Evolutionary conservation across 2,113 vertebrate species (phyloP), one percentile per base, ranked within the genome.

Genomic region (Pachyramphus minor): DNA sequence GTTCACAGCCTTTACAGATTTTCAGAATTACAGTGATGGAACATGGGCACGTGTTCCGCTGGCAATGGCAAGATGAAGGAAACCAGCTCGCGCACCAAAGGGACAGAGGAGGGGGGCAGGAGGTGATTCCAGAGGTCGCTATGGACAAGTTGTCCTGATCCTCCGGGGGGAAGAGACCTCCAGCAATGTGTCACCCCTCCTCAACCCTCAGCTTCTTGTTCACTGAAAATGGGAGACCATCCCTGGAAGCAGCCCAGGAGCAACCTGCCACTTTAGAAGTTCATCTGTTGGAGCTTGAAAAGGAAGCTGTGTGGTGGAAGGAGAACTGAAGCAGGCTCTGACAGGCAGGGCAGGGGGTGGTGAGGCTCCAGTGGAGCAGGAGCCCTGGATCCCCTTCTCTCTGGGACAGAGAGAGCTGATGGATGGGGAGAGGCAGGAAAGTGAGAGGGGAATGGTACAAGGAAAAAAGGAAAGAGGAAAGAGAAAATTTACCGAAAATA

Each of bases 1-100:
- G 90, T 58, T 49, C 39, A 19, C 88, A 97, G 88, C 85, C 59
- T 58, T 68, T 77, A 14, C 94, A 91, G 53, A 31, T 68, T 72
- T 49, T 71, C 82, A 83, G 87, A 82, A 73, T 68, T n/a, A 47
- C 6, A 84, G 90, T 12, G 7, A 47, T 60, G 81, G 92, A 71
- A 22, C 21, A 2, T 0, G 33, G 87, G 84, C 87, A 60, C 2
- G 2, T 28, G 28, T 31, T 76, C 90, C 79, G 92, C 60, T 79
- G 85, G 87, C 60, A 55, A 0, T 0, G 5, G 60, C 3, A 14
- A 5, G 44, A 5, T 0, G 9, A 20, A 42, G 66, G 33, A 37
- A 5, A 31, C 0, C 39, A 4, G 18, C 0, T 0, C 0, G 20
- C 8, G 52, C 5, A 1, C n/a, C 0, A 0, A 3, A 2, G 71